Base-by-base conservation (phyloP, 2,797 vertebrate genomes). In the Menidia menidia region DNA sequence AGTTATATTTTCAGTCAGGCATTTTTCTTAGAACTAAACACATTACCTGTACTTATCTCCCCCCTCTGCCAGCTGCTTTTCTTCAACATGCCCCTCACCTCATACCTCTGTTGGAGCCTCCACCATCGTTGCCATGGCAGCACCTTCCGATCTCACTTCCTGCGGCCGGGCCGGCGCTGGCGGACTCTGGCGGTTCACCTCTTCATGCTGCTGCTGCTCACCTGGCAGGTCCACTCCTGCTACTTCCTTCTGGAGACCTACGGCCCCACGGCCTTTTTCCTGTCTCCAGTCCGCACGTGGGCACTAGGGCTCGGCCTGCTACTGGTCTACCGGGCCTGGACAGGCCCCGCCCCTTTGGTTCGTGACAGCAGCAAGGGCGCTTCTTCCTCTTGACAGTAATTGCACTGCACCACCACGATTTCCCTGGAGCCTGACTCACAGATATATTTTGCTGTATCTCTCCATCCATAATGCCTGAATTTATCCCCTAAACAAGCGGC, bases 31-130 rank as follows among this genome's bases (percentile, higher is more conserved):
- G 47, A 50, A 15, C 55, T 64, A 60, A 65, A 75, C 64, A 12
- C 32, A 45, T 77, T 25, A 61, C 69, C 62, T n/a, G 35, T 43
- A 70, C 64, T 77, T 2, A 47, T 62, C 64, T 68, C 60, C 31
- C 60, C 31, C 57, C 16, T 71, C 69, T 87, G 75, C 32, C 90
- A 99, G 98, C 60, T 99, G 84, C 4, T 93, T 6, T 98, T 98
- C 92, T 99, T 98, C 92, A 99, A 99, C 91, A 89, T 97, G 83
- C 98, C 98, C 0, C 82, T 99, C 83, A 97, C 92, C 80, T 92
- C 80, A 73, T 99, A 99, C 79, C 92, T 97, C 64, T 96, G 97
- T 92, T 99, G 98, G 98, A 96, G 95, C 88, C 91, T 99, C 68
- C 84, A 96, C 60, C 94, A 95, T 71, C 95, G 97, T n/a, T 96